phyloP scores from a whole-genome alignment of 2,113 vertebrate genomes.

The Triplophysa rosa region DNA sequence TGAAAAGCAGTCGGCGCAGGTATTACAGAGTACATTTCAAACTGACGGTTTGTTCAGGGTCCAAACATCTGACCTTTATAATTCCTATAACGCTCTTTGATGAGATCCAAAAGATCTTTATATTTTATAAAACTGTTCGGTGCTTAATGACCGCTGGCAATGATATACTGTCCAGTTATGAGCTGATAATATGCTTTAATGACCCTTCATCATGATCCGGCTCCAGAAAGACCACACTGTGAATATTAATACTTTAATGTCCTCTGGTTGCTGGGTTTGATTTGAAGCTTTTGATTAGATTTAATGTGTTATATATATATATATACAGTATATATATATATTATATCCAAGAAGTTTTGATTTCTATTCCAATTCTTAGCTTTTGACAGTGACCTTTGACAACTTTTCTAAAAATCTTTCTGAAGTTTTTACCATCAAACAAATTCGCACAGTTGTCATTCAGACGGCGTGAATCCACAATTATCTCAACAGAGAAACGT shows the following conservation, averaged over 20 bases:
- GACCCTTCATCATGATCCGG: not conserved
- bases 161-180: constrained; percentile 10
- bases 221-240: not conserved
- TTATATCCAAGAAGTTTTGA: too few species aligned
- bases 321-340: not conserved
- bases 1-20: not conserved
- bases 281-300: not conserved
- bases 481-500: not conserved
- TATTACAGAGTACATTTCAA: constrained; percentile 4
- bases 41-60: constrained; percentile 7
- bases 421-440: not conserved
- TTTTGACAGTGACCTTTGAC: not conserved
- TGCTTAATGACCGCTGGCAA: not conserved
- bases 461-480: not conserved
- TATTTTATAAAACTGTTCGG: constrained; percentile 2
- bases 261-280: not conserved
- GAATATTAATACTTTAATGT: constrained; percentile 24
- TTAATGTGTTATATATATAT: not conserved
- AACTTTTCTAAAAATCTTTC: not conserved
- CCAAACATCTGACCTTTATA: constrained; percentile 19
- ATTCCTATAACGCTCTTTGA: not conserved
- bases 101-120: constrained; percentile 18
- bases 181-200: not conserved
- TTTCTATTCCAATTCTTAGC: too few species aligned
- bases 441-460: not conserved